Evolutionary conservation across 2,888 invertebrate genomes (phyloP).

Genomic region (Nemapogon koenigi): DNA sequence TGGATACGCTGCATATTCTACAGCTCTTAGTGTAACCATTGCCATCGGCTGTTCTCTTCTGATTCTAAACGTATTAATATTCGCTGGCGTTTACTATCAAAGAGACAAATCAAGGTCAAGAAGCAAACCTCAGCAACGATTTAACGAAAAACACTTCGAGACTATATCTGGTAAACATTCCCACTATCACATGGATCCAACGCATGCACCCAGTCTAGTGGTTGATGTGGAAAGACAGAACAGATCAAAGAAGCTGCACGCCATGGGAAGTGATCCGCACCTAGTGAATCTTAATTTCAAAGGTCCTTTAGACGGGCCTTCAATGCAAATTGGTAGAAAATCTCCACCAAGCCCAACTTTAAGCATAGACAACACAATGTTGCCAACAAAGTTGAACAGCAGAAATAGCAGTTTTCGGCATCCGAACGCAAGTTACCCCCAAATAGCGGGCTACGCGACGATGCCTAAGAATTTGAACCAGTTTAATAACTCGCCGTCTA

Average conservation of each 20-base stretch:
- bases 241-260: slow-evolving; percentile 36
- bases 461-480: slow-evolving; percentile 67
- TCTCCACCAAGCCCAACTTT: slow-evolving; percentile 70
- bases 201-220: slow-evolving; percentile 81
- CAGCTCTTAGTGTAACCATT: slow-evolving; percentile 78
- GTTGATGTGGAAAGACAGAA: slow-evolving; percentile 77
- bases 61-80: slow-evolving; percentile 82
- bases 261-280: slow-evolving; percentile 52
- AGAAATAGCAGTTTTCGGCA: slow-evolving; percentile 52
- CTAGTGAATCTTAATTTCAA: slow-evolving; percentile 64
- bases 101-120: slow-evolving; percentile 72
- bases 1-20: slow-evolving; percentile 77
- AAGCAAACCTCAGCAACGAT: slow-evolving; percentile 74
- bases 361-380: slow-evolving; percentile 61
- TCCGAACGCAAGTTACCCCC: slow-evolving; percentile 45
- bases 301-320: slow-evolving; percentile 59
- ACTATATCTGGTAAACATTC: slow-evolving; percentile 80
- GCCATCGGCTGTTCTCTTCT: slow-evolving; percentile 83
- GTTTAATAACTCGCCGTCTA: slow-evolving; percentile 54
- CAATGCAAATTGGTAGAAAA: slow-evolving; percentile 33
- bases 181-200: slow-evolving; percentile 78
- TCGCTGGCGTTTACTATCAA: slow-evolving; percentile 86
- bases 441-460: slow-evolving; percentile 57
- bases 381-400: slow-evolving; percentile 61
- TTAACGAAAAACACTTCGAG: slow-evolving; percentile 74